phyloP scores from a whole-genome alignment of 1,140 invertebrate genomes.

The Drosophila trapezifrons region DNA sequence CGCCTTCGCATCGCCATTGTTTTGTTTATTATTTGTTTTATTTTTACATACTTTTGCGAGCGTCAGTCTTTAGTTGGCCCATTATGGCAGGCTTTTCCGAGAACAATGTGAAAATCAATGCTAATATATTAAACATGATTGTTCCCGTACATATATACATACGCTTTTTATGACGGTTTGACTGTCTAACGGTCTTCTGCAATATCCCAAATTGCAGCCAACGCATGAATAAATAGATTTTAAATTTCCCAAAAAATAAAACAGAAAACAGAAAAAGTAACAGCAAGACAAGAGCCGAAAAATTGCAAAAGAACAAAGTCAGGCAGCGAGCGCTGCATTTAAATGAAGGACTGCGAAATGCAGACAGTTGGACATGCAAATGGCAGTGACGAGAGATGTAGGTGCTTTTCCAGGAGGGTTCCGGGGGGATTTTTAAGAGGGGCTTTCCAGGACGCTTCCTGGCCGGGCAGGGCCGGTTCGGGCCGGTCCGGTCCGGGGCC shows the following conservation, averaged over 20 bases:
- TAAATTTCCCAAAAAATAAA: conserved; percentile 25
- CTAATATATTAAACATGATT: conserved; percentile 55
- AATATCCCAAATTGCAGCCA: conserved; percentile 62
- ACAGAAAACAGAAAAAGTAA: not conserved
- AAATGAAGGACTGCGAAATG: conserved; percentile 69
- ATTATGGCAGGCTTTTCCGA: conserved; percentile 45
- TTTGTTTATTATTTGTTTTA: conserved; percentile 83
- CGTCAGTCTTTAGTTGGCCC: conserved; percentile 69
- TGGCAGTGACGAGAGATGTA: conserved; percentile 64
- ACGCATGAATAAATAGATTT: conserved; percentile 72
- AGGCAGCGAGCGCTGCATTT: conserved; percentile 62
- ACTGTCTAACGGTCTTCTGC: conserved; percentile 31
- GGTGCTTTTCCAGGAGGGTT: conserved; percentile 7
- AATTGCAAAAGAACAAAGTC: conserved; percentile 53
- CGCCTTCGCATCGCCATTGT: conserved; percentile 56
- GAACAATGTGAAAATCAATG: conserved; percentile 52
- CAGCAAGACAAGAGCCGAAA: conserved; percentile 44
- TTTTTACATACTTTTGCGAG: conserved; percentile 73
- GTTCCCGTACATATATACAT: not conserved
- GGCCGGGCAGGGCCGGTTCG: conserved; percentile 14
- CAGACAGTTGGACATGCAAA: conserved; percentile 77
- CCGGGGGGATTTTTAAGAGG: conserved; percentile 8
- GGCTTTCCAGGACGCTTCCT: conserved; percentile 2
- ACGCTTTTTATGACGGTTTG: conserved; percentile 33
- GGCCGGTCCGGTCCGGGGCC: conserved; percentile 8